Conservation (phyloP, 2,797 vertebrate genomes). For the Chloroceryle inda region DNA sequence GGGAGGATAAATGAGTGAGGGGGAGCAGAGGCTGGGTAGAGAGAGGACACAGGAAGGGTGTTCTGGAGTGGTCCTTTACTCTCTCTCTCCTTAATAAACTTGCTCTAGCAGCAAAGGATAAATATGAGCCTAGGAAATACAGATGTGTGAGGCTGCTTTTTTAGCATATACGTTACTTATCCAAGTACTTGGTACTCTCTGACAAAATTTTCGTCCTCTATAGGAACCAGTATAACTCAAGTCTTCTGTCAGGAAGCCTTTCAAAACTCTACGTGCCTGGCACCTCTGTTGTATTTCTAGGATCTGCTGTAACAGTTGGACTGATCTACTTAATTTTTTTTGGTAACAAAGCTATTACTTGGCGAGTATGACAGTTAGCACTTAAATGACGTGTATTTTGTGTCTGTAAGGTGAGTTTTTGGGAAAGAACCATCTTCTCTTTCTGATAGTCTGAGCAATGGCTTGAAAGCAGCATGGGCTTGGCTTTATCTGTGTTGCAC, state of each 20-base stretch:
- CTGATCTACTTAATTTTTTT: not conserved
- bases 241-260: not conserved
- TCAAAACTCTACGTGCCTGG: not conserved
- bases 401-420: not conserved
- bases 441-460: not conserved
- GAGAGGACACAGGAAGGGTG: not conserved
- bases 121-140: not conserved
- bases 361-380: rapidly evolving
- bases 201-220: not conserved
- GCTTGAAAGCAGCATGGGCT: not conserved
- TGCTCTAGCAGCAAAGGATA: not conserved
- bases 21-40: rapidly evolving
- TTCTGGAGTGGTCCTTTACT: not conserved
- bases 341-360: not conserved
- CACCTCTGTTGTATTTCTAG: not conserved
- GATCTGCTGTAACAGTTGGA: not conserved
- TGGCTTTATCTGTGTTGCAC: not conserved
- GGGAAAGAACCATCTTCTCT: not conserved
- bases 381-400: not conserved
- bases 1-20: not conserved
- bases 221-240: not conserved
- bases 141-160: not conserved
- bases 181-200: not conserved
- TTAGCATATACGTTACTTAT: not conserved
- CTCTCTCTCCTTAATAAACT: not conserved